phyloP scores from a whole-genome alignment of 2,797 vertebrate species.

The Pipistrellus nathusii region DNA sequence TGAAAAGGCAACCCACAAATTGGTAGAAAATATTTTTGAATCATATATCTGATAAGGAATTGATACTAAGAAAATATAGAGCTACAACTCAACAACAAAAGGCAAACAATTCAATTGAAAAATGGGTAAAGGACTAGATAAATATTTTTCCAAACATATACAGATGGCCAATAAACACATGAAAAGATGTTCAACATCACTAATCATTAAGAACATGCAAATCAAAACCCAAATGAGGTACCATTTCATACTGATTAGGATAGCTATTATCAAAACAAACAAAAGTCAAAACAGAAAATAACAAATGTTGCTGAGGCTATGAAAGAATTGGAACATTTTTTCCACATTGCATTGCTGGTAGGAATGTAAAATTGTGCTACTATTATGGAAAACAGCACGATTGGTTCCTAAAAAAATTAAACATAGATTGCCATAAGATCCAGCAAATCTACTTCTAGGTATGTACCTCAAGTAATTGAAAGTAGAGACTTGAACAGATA shows the following conservation, averaged over 20 bases:
- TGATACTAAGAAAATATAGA: constrained; percentile 35
- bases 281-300: neutral
- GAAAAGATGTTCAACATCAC: neutral
- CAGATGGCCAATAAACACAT: neutral
- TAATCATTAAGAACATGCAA: neutral
- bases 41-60: neutral
- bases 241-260: neutral
- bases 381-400: neutral
- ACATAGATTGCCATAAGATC: neutral
- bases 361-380: neutral
- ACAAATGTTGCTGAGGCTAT: neutral
- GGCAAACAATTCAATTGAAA: neutral
- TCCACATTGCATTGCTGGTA: neutral
- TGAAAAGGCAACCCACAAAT: neutral
- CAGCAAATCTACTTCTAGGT: neutral
- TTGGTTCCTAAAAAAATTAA: neutral
- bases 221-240: neutral
- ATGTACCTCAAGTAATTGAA: neutral
- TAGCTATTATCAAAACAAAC: neutral
- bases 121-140: neutral
- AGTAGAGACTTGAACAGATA: neutral
- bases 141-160: neutral
- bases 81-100: neutral
- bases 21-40: neutral
- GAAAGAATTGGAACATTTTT: neutral